A percentile compares a stretch with the other conserved stretches of the same genome.
phyloP scores from a whole-genome alignment of 2,888 invertebrate species.

The Bruchidius siliquastri region DNA sequence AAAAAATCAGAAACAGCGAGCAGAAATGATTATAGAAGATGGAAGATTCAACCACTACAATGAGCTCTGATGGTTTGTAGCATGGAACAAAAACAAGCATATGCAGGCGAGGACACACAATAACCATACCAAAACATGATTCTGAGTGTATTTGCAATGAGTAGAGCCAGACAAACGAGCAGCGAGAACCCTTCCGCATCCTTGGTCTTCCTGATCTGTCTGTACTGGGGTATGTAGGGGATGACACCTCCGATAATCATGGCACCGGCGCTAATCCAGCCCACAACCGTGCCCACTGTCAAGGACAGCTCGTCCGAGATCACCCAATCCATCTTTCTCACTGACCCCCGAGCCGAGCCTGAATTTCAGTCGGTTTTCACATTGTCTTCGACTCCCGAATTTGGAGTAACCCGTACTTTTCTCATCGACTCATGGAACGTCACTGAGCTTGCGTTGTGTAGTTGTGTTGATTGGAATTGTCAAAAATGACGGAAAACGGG shows the following conservation, averaged over 20 bases:
- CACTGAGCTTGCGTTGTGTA: not conserved
- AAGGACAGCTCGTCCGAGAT: slow-evolving; percentile 70
- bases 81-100: not conserved
- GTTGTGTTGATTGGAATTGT: not conserved
- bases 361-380: slow-evolving; percentile 7
- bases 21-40: too few species aligned
- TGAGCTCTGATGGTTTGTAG: not conserved
- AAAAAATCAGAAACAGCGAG: too few species aligned
- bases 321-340: slow-evolving; percentile 66
- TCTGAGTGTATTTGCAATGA: slow-evolving; percentile 93
- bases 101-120: too few species aligned
- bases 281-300: slow-evolving; percentile 70
- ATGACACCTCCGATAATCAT: slow-evolving; percentile 95
- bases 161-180: slow-evolving; percentile 90
- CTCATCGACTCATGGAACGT: not conserved
- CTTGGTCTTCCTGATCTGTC: slow-evolving; percentile 83
- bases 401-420: not conserved
- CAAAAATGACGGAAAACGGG: not conserved
- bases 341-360: not conserved
- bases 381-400: slow-evolving; percentile 12
- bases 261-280: slow-evolving; percentile 77
- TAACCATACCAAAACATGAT: slow-evolving; percentile 91
- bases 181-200: slow-evolving; percentile 97
- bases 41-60: too few species aligned
- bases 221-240: slow-evolving; percentile 94